Evolutionary conservation across 2,888 invertebrate species (phyloP), one percentile per base, ranked within the genome.

Genomic region (Yponomeuta plumbellus): DNA sequence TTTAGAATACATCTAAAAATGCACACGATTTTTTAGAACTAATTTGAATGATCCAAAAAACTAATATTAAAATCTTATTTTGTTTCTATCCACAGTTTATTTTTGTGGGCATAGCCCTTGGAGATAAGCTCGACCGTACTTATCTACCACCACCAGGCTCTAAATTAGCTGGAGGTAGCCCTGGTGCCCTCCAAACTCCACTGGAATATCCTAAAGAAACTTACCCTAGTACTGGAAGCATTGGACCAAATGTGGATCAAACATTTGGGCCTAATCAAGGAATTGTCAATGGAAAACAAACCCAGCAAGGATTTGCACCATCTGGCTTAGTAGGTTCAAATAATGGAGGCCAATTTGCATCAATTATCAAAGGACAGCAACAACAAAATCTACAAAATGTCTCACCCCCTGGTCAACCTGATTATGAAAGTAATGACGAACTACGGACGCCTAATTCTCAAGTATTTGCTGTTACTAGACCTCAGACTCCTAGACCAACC

Each of bases 131-230:
- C 26, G 83, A 86, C 66, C 75, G 83, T 61, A 79, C 76, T 0
- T 89, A 88, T 62, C 78, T 88, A 52, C 88, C 89, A 66, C 88
- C 89, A 44, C 80, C 83, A 1, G 84, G 83, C 67, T 80, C 85
- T 1, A 76, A 81, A 68, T 77, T 75, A 64, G 70, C 88, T 69
- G 88, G 84, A 61, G 86, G 88, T 13, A 75, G 73, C 2, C 75
- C 77, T 65, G 81, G 75, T 34, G 79, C 76, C 20, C 75, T 83
- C 17, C 74, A 80, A 66, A 72, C 72, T 6, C 86, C 87, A 4
- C 71, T 84, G 8, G 79, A 83, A 70, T 74, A 73, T 23, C 83
- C 84, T 1, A 77, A 79, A 67, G 69, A 75, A 68, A 61, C 58
- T 11, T 62, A 11, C 39, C 6, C 64, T 17, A 17, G 34, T n/a